Percentiles rank a stretch among this genome's conserved stretches.
These are phyloP conservation scores for Balanococcus diminutus DNA, from an alignment of 2,888 invertebrate species.

Conservation along the genomic window DNA sequence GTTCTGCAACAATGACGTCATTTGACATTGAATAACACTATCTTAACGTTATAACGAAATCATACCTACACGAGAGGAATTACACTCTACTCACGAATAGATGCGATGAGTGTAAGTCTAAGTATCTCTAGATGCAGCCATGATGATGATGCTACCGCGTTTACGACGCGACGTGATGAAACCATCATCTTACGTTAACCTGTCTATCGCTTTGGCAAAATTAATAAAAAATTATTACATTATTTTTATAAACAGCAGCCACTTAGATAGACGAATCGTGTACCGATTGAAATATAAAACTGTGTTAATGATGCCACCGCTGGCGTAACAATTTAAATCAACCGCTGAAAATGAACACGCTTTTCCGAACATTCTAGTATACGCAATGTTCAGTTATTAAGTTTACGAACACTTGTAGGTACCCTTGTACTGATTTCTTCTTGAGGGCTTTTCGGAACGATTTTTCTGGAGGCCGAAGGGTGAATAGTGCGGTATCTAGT, in stretches of 20 bases:
- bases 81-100: neutral
- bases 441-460: too few relatives aligned
- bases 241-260: neutral
- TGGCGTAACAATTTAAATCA: neutral
- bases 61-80: neutral
- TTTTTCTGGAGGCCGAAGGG: too few relatives aligned
- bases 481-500: too few relatives aligned
- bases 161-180: neutral
- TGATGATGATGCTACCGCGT: neutral
- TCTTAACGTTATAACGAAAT: constrained; percentile 11
- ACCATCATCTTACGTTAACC: neutral
- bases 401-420: too few relatives aligned
- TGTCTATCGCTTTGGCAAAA: neutral
- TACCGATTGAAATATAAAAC: neutral
- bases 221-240: neutral
- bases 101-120: neutral
- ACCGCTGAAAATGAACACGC: too few relatives aligned
- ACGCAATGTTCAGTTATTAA: too few relatives aligned
- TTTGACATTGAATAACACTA: constrained; percentile 35
- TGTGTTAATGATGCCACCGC: neutral
- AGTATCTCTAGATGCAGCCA: too few relatives aligned
- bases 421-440: too few relatives aligned
- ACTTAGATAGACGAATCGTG: neutral
- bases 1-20: constrained; percentile 35
- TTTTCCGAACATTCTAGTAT: too few relatives aligned